phyloP scores from a whole-genome alignment of 2,113 vertebrate species.

The Coturnix japonica region DNA sequence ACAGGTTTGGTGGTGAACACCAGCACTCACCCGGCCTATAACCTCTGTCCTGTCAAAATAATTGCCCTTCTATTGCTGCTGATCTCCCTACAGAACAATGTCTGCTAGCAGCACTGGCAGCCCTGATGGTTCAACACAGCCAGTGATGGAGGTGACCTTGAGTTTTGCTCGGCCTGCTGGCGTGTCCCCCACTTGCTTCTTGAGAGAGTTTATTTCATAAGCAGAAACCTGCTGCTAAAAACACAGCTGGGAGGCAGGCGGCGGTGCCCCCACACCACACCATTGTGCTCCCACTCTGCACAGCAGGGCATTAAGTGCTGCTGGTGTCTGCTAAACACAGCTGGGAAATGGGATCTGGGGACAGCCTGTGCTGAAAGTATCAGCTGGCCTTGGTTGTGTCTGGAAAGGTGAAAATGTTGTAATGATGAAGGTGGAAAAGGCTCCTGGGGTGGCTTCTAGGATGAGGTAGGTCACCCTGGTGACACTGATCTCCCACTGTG shows the following conservation, averaged over 20 bases:
- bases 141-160: neutral
- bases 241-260: constrained; percentile 71
- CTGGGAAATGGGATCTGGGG: neutral
- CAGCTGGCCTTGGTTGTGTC: neutral
- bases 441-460: neutral
- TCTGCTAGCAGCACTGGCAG: neutral
- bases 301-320: neutral
- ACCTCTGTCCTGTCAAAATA: neutral
- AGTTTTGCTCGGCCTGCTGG: neutral
- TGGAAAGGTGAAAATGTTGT: neutral
- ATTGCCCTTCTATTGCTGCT: neutral
- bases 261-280: neutral
- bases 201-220: constrained; percentile 70
- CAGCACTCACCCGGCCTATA: neutral
- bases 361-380: neutral
- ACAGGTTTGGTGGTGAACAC: constrained; percentile 12
- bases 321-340: constrained; percentile 29
- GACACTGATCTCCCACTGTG: neutral
- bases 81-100: constrained; percentile 25
- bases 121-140: neutral
- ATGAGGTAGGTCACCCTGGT: too few relatives aligned
- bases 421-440: neutral
- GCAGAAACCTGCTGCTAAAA: constrained; percentile 66
- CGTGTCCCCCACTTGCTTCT: neutral
- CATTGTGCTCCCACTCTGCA: neutral